phyloP scores from a whole-genome alignment of 2,797 vertebrate species.

The Sparidentex hasta region DNA sequence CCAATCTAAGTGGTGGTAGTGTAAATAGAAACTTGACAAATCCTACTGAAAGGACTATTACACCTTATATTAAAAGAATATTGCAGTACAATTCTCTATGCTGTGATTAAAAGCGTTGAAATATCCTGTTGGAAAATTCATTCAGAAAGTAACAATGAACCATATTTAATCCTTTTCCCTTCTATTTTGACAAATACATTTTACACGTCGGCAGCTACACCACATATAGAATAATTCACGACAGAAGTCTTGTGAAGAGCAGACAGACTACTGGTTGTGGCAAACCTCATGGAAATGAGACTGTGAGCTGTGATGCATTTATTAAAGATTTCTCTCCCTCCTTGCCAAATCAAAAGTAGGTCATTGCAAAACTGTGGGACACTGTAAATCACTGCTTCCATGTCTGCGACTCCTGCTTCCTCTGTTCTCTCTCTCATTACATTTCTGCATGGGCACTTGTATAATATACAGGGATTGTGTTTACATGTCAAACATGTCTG shows the following conservation, averaged over 20 bases:
- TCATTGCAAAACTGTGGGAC: slow-evolving; percentile 69
- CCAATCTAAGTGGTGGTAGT: neutral
- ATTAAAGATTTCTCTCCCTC: slow-evolving; percentile 49
- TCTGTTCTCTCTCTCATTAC: neutral
- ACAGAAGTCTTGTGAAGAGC: slow-evolving; percentile 14
- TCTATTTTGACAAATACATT: neutral
- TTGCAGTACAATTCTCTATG: neutral
- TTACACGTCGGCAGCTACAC: neutral
- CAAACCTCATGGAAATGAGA: slow-evolving; percentile 37
- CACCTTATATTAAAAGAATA: neutral
- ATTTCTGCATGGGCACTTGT: slow-evolving; percentile 13
- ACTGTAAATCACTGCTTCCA: slow-evolving; percentile 54
- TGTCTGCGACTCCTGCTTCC: slow-evolving; percentile 14
- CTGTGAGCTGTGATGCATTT: slow-evolving; percentile 53
- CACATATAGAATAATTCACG: slow-evolving; percentile 17
- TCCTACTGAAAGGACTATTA: too few relatives aligned
- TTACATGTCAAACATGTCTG: slow-evolving; percentile 31
- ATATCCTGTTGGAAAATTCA: neutral
- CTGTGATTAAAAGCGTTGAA: neutral
- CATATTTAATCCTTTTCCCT: neutral
- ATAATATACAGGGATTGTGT: slow-evolving; percentile 18
- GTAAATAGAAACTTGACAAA: neutral
- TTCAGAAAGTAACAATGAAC: neutral
- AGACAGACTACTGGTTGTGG: slow-evolving; percentile 32
- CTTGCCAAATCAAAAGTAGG: slow-evolving; percentile 75